A percentile compares a stretch with the other conserved stretches of the same genome.
Conservation (phyloP, 2,888 invertebrate species). For the Seira ritae region DNA sequence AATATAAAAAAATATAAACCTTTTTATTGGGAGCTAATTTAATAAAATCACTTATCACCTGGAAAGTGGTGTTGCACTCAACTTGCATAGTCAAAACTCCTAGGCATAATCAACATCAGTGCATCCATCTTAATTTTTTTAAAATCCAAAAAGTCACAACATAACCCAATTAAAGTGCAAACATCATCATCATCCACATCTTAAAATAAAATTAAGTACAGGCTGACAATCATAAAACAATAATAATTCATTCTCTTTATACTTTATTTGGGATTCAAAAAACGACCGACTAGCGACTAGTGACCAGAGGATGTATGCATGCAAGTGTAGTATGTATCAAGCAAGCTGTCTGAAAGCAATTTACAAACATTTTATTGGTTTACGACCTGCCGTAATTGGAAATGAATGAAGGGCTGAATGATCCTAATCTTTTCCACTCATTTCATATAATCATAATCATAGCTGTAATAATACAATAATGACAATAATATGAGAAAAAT, state of each 20-base stretch:
- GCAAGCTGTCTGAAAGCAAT: slow-evolving; percentile 40
- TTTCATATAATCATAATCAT: slow-evolving; percentile 55
- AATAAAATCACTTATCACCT: not conserved
- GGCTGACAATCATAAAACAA: no score
- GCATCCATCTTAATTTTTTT: no score
- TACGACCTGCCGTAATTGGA: slow-evolving; percentile 68
- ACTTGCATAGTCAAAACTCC: no score
- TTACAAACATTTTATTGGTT: slow-evolving; percentile 67
- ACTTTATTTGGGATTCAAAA: slow-evolving; percentile 25
- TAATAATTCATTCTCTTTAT: not conserved
- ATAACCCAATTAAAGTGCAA: no score
- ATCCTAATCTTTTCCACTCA: slow-evolving; percentile 50
- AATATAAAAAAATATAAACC: not conserved
- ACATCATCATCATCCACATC: no score
- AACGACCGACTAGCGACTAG: no score
- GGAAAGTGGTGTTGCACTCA: no score
- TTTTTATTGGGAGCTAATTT: not conserved
- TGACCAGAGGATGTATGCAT: no score
- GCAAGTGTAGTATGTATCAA: no score
- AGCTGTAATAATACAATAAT: slow-evolving; percentile 42
- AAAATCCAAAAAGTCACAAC: no score
- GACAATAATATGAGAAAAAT: slow-evolving; percentile 34
- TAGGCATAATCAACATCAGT: no score
- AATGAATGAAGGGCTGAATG: slow-evolving; percentile 61
- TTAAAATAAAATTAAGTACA: no score